Percentiles rank a stretch among this genome's conserved stretches.
Conservation (phyloP, 2,797 vertebrate species). For the Ptychobarbus kaznakovi region DNA sequence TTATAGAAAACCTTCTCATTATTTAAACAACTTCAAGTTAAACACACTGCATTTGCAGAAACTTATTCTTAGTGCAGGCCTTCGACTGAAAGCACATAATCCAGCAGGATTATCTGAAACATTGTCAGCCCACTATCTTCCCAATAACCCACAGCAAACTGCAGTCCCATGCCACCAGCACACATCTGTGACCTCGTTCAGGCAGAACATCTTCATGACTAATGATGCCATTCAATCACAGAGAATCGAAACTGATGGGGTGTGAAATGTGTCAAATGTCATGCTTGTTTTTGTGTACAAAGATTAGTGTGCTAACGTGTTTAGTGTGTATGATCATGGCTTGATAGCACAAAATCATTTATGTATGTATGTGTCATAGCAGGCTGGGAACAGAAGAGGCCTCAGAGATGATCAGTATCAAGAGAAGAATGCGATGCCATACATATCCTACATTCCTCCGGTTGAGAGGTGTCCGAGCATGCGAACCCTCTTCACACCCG, state of each 20-base stretch:
- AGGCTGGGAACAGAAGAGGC: neutral
- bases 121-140: conserved; percentile 11
- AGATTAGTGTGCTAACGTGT: neutral
- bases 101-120: conserved; percentile 21
- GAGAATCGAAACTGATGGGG: neutral
- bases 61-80: conserved; percentile 15
- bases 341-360: neutral
- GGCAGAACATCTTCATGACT: neutral
- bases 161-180: neutral
- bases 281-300: neutral
- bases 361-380: neutral
- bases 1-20: neutral
- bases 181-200: neutral
- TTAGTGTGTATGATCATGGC: neutral
- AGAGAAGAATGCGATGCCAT: neutral
- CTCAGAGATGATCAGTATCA: conserved; percentile 1
- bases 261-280: neutral
- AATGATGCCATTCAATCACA: too few species aligned
- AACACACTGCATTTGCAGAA: neutral
- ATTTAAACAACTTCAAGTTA: neutral
- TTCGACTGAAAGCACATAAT: conserved; percentile 12
- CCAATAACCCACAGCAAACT: neutral
- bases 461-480: neutral
- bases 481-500: neutral
- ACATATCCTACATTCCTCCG: conserved; percentile 10